Conservation (phyloP, 1,140 invertebrate genomes). For the Meloidogyne floridensis region DNA sequence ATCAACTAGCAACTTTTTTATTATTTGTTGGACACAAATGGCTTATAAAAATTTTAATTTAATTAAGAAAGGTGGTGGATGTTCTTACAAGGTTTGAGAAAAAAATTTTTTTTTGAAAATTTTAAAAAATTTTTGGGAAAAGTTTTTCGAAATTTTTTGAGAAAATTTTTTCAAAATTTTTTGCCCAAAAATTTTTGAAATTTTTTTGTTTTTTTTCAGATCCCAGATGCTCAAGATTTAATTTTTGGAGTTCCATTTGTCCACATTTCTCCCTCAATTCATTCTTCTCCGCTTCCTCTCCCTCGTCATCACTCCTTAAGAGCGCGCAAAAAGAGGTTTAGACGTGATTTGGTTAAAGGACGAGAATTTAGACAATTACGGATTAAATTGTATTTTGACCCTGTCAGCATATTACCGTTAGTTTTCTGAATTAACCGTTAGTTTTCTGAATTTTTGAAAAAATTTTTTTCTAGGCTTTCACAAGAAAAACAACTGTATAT, state of each 20-base stretch:
- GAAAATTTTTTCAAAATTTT: no score
- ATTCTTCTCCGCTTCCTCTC: no score
- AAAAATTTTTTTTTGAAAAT: no score
- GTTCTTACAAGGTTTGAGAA: not conserved
- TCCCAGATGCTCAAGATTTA: constrained; percentile 16
- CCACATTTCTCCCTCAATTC: not conserved
- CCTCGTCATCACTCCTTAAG: constrained; percentile 15
- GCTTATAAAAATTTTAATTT: not conserved
- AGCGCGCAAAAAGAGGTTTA: constrained; percentile 18
- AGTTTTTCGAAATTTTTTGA: no score
- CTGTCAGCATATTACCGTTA: constrained; percentile 35
- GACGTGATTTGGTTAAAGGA: constrained; percentile 20
- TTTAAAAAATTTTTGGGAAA: no score
- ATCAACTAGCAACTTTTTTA: not conserved
- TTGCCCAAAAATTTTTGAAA: no score
- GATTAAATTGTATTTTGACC: constrained; percentile 40
- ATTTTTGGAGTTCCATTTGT: constrained; percentile 19
- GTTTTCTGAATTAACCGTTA: no score
- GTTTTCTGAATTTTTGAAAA: no score
- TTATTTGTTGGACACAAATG: constrained; percentile 1
- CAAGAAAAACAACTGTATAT: constrained; percentile 37
- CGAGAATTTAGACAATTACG: constrained; percentile 32
- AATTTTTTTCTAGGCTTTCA: constrained; percentile 21
- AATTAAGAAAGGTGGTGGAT: not conserved
- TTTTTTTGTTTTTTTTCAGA: constrained; percentile 27